Conservation (phyloP, 2,797 vertebrate species). For the Centropyge bicolor region DNA sequence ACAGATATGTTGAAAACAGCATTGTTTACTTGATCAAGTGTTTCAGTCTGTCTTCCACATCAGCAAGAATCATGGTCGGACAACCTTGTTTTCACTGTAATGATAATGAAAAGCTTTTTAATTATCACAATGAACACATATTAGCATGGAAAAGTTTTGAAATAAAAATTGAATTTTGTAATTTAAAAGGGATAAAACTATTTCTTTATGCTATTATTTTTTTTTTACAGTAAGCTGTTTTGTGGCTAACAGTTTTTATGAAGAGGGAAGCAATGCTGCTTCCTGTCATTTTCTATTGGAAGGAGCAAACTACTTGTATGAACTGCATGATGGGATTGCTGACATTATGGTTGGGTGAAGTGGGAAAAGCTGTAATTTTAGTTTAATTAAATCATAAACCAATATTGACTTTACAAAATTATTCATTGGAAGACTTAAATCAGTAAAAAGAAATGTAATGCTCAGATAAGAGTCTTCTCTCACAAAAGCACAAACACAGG, state of each 20-base stretch:
- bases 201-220: not conserved
- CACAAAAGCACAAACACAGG: not conserved
- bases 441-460: not conserved
- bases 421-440: not conserved
- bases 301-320: not conserved
- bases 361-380: not conserved
- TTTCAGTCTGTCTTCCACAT: not conserved
- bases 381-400: not conserved
- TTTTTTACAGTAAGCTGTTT: not conserved
- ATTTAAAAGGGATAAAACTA: not conserved
- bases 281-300: not conserved
- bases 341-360: no score
- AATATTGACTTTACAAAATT: not conserved
- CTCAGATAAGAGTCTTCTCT: not conserved
- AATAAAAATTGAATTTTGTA: conserved; percentile 11
- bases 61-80: not conserved
- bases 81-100: not conserved
- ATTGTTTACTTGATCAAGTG: not conserved
- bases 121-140: not conserved
- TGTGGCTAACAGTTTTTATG: not conserved
- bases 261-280: not conserved
- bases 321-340: not conserved
- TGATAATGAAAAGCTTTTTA: not conserved
- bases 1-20: not conserved
- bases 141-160: not conserved